Percentiles rank a stretch among this genome's conserved stretches.
These are phyloP conservation scores for Sabatieria punctata DNA, from an alignment of 2,888 invertebrate genomes.

Conservation along the genomic window DNA sequence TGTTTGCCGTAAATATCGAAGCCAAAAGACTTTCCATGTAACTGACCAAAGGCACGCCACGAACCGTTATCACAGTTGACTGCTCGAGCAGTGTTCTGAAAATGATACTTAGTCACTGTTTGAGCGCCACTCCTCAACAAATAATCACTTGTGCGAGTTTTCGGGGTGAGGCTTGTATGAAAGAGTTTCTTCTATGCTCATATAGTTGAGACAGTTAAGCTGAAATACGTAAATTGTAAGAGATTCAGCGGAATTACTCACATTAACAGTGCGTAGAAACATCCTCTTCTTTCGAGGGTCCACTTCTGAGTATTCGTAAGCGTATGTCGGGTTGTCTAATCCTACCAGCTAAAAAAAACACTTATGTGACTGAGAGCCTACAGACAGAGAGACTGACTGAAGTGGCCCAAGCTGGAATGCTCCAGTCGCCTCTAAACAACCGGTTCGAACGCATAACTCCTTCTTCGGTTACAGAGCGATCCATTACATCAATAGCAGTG, in stretches of 20 bases:
- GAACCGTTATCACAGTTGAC: slow-evolving; percentile 81
- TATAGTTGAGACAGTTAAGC: slow-evolving; percentile 72
- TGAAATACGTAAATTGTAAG: slow-evolving; percentile 30
- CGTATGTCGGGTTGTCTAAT: slow-evolving; percentile 52
- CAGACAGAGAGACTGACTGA: slow-evolving; percentile 41
- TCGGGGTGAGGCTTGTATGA: slow-evolving; percentile 69
- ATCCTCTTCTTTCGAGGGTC: slow-evolving; percentile 63
- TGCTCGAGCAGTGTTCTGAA: slow-evolving; percentile 62
- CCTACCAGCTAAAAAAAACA: slow-evolving; percentile 56
- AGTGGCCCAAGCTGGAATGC: slow-evolving; percentile 81
- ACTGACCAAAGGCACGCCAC: slow-evolving; percentile 74
- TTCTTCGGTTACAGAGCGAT: slow-evolving; percentile 57
- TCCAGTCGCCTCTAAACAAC: slow-evolving; percentile 85
- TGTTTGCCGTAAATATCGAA: slow-evolving; percentile 73
- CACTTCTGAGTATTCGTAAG: slow-evolving; percentile 67
- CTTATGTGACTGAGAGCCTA: slow-evolving; percentile 2
- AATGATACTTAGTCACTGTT: neutral
- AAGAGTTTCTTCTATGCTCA: slow-evolving; percentile 82
- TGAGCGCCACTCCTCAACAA: neutral
- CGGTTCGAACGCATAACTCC: slow-evolving; percentile 79
- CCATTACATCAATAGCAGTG: slow-evolving; percentile 85
- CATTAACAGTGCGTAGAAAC: slow-evolving; percentile 75
- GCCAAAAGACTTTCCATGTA: slow-evolving; percentile 85
- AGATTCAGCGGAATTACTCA: slow-evolving; percentile 33
- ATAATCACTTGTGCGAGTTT: slow-evolving; percentile 33